phyloP scores from a whole-genome alignment of 2,113 vertebrate genomes.

The Zeus faber region DNA sequence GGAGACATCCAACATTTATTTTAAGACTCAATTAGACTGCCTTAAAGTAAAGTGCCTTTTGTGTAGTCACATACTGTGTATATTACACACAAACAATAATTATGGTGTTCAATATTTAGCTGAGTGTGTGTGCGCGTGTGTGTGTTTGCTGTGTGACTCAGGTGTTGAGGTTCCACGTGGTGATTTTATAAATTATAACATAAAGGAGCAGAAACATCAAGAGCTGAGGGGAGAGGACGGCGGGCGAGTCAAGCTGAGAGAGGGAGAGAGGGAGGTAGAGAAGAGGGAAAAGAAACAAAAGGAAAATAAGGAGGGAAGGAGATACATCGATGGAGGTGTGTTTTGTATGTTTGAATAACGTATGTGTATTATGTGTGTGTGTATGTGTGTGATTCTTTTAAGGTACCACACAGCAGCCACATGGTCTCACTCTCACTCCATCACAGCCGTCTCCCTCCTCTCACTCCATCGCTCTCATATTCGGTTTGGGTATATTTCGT shows the following conservation, averaged over 20 bases:
- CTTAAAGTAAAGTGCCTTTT: background rate
- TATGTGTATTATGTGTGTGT: conserved; percentile 3
- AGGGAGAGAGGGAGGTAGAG: conserved; percentile 3
- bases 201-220: conserved; percentile 55
- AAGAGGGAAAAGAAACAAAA: background rate
- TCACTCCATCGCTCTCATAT: no score
- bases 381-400: conserved; percentile 6
- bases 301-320: no score
- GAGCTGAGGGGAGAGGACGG: conserved; percentile 52
- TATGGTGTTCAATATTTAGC: no score
- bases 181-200: conserved; percentile 59
- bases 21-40: background rate
- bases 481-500: no score
- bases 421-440: no score
- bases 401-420: no score
- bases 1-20: background rate
- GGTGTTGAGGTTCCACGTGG: conserved; percentile 50
- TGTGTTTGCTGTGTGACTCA: conserved; percentile 18
- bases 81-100: no score
- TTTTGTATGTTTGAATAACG: no score
- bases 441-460: no score
- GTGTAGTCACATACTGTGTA: background rate
- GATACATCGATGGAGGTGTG: background rate
- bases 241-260: conserved; percentile 46
- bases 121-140: background rate